Evolutionary conservation across 2,888 invertebrate species (phyloP).

Genomic region (Pemphredon lugubris): DNA sequence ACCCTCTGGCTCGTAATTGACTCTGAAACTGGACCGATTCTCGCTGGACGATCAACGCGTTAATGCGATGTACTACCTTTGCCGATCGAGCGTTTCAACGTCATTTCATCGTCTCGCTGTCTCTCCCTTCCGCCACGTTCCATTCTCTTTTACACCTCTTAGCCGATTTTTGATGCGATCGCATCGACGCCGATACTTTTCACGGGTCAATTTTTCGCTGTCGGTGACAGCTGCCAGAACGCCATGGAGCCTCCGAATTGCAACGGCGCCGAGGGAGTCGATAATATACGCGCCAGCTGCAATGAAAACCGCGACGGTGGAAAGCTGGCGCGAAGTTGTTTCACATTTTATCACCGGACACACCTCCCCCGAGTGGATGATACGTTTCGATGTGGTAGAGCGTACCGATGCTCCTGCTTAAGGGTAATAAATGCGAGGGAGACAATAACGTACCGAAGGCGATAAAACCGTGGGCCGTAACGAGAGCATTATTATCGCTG

Average conservation of each 20-base stretch:
- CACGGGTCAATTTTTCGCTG: conserved; percentile 53
- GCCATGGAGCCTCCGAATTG: conserved; percentile 55
- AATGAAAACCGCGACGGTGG: conserved; percentile 42
- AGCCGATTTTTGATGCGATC: neutral
- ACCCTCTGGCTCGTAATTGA: too few species aligned
- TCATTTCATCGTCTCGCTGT: neutral
- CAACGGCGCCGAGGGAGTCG: conserved; percentile 35
- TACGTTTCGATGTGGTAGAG: neutral
- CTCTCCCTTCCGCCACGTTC: neutral
- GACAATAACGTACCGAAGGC: too few species aligned
- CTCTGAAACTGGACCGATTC: too few species aligned
- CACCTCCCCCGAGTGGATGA: conserved; percentile 9
- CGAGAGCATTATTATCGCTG: too few species aligned
- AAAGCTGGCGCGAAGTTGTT: conserved; percentile 42
- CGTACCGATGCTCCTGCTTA: too few species aligned
- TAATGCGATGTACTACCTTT: neutral
- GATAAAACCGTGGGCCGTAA: too few species aligned
- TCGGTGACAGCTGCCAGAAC: conserved; percentile 59
- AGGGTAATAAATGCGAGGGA: too few species aligned
- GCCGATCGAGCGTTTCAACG: neutral
- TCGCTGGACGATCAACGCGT: neutral
- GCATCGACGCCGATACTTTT: conserved; percentile 36
- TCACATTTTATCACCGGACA: conserved; percentile 40
- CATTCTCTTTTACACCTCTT: neutral
- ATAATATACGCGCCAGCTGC: conserved; percentile 52